Conservation (phyloP, 92 coral and sea anemone species). For the Zoanthus sansibaricus region DNA sequence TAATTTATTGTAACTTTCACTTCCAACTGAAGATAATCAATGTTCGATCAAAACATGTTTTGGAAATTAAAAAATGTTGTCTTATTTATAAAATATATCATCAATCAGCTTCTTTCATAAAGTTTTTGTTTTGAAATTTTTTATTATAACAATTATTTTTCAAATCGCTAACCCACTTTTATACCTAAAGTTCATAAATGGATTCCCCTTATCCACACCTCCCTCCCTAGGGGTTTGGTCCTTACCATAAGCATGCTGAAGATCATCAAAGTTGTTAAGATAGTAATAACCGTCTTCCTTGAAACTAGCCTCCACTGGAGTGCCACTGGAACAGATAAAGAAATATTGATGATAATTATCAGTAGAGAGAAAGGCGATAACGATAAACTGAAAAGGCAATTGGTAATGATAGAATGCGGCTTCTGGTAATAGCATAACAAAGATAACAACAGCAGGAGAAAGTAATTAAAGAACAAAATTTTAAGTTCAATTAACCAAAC, state of each 20-base stretch:
- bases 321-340: conserved; percentile 55
- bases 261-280: conserved; percentile 91
- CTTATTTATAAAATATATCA: too few species aligned
- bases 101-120: too few species aligned
- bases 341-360: not conserved
- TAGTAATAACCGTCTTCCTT: conserved; percentile 84
- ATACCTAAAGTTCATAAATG: too few species aligned
- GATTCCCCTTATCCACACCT: too few species aligned
- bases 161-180: too few species aligned
- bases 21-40: too few species aligned
- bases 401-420: not conserved
- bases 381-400: too few species aligned
- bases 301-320: conserved; percentile 69
- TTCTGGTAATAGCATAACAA: not conserved
- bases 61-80: too few species aligned
- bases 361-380: not conserved
- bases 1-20: too few species aligned
- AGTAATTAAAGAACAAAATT: not conserved
- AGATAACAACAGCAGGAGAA: not conserved
- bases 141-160: too few species aligned
- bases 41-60: too few species aligned
- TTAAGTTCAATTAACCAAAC: not conserved
- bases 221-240: not conserved
- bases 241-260: conserved; percentile 89
- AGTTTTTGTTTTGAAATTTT: too few species aligned